Percentiles rank a stretch among this genome's conserved stretches.
phyloP scores from a whole-genome alignment of 2,113 vertebrate species.

The Crypturellus undulatus region DNA sequence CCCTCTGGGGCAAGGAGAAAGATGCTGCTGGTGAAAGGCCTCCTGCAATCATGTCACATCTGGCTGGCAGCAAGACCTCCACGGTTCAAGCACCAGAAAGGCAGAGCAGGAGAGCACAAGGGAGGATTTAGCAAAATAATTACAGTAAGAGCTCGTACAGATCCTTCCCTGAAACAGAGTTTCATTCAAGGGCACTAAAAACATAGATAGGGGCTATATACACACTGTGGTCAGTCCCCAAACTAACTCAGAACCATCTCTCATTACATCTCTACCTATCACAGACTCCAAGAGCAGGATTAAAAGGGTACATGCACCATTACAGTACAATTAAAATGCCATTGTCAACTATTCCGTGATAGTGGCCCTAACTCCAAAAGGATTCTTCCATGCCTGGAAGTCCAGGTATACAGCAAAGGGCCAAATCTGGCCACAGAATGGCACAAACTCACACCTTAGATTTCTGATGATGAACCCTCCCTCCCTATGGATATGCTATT shows the following conservation, averaged over 20 bases:
- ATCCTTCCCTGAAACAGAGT: neutral
- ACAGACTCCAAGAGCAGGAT: neutral
- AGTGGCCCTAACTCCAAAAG: accelerated
- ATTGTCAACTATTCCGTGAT: neutral
- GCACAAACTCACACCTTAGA: neutral
- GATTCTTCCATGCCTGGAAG: accelerated
- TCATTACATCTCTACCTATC: accelerated
- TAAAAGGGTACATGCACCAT: neutral
- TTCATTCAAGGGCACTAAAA: neutral
- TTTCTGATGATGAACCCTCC: neutral
- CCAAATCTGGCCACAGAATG: neutral
- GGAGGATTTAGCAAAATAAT: neutral
- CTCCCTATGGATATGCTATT: neutral
- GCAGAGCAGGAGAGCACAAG: neutral
- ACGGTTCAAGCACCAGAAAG: neutral
- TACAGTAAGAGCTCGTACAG: neutral
- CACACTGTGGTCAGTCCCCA: neutral
- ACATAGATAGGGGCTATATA: accelerated
- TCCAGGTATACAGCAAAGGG: neutral
- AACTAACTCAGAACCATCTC: neutral
- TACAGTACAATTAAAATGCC: neutral
- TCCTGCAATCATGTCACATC: neutral
- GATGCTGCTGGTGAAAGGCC: neutral
- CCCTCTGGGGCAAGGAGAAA: neutral
- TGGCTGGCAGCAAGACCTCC: neutral